A percentile compares a stretch with the other conserved stretches of the same genome.
Evolutionary conservation across 2,888 invertebrate genomes (phyloP).

Genomic region (Drosophila hawaiiensis): DNA sequence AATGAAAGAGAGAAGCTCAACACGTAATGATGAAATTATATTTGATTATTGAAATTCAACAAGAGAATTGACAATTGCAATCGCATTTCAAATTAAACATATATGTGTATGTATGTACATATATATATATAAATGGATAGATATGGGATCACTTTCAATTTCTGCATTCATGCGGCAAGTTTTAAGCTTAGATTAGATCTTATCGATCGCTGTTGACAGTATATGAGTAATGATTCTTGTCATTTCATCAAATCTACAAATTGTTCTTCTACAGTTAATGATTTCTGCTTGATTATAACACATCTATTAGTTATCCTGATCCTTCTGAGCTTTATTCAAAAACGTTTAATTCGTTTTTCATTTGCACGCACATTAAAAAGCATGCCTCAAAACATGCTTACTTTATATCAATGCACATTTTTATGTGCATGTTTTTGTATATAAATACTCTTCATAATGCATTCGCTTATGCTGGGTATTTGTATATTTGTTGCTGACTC

Average conservation of each 20-base stretch:
- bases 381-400: neutral
- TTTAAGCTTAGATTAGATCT: neutral
- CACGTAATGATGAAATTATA: constrained; percentile 1
- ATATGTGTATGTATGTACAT: neutral
- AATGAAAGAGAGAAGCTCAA: constrained; percentile 1
- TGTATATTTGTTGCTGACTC: constrained; percentile 21
- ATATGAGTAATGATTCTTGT: neutral
- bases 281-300: neutral
- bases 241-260: neutral
- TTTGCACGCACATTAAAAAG: neutral
- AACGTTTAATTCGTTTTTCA: neutral
- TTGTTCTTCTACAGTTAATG: too few relatives aligned
- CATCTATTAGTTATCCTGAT: neutral
- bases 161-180: neutral
- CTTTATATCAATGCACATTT: neutral
- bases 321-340: neutral
- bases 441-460: constrained; percentile 27
- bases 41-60: constrained; percentile 4
- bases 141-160: neutral
- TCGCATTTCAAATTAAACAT: neutral
- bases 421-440: constrained; percentile 19
- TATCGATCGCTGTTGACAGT: neutral
- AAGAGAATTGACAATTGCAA: neutral
- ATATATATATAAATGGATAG: neutral
- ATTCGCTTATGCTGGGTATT: constrained; percentile 10